phyloP scores from a whole-genome alignment of 2,888 invertebrate genomes.

The Cistogaster globosa region DNA sequence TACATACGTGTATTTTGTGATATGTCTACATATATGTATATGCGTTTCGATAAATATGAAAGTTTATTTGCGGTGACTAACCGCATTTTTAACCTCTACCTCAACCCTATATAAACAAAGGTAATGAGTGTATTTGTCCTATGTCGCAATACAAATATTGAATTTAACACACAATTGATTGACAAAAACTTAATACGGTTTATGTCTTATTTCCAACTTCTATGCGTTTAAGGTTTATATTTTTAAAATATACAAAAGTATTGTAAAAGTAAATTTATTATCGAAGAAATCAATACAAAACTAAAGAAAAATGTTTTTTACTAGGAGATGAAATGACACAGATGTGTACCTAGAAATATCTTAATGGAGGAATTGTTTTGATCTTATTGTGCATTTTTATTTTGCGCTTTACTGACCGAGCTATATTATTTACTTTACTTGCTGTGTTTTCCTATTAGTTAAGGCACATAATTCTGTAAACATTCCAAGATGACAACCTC shows the following conservation, averaged over 20 bases:
- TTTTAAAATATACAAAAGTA: not conserved
- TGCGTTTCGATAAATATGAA: not conserved
- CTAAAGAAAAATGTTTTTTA: no score
- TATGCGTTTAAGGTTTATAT: not conserved
- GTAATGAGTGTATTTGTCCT: not conserved
- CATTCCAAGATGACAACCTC: no score
- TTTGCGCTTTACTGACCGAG: no score
- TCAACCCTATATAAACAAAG: not conserved
- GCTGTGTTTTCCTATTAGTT: no score
- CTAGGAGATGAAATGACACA: no score
- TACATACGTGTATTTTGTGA: not conserved
- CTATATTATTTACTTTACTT: no score
- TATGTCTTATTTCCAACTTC: not conserved
- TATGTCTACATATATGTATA: not conserved
- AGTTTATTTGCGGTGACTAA: constrained; percentile 10
- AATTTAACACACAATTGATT: constrained; percentile 26
- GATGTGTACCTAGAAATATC: no score
- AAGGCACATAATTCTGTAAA: no score
- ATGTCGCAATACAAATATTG: constrained; percentile 27
- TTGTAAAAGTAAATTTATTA: not conserved
- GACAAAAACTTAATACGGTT: not conserved
- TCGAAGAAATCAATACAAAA: no score
- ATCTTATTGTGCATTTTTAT: no score
- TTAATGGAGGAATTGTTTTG: no score
- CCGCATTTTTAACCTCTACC: constrained; percentile 19